These are phyloP conservation scores for Theretra japonica DNA, from an alignment of 2,888 invertebrate genomes.

Conservation along the genomic window DNA sequence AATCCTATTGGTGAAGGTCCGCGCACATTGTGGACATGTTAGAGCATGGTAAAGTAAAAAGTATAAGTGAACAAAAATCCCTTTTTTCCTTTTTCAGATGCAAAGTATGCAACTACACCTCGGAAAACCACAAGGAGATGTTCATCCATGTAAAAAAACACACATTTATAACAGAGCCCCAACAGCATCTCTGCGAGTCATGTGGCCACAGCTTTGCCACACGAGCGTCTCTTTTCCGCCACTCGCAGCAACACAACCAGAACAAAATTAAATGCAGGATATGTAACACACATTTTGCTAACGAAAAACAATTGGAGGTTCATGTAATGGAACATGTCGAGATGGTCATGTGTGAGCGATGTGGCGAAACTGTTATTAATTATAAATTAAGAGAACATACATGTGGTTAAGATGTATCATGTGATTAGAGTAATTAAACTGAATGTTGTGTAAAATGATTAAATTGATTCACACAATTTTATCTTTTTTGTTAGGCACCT, in stretches of 20 bases:
- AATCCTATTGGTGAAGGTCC: too few species aligned
- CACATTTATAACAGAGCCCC: constrained; percentile 57
- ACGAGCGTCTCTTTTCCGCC: constrained; percentile 61
- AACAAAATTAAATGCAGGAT: constrained; percentile 55
- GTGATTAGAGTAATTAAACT: background rate
- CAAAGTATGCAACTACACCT: constrained; percentile 85
- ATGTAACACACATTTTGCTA: constrained; percentile 57
- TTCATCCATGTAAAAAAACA: constrained; percentile 85
- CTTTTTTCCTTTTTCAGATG: constrained; percentile 68
- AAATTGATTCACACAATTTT: too few species aligned
- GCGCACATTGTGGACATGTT: too few species aligned
- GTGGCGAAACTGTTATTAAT: constrained; percentile 64
- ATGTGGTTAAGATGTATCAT: constrained; percentile 46
- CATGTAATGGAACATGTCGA: constrained; percentile 62
- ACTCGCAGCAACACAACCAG: constrained; percentile 58
- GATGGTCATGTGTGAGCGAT: constrained; percentile 72
- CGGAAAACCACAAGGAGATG: constrained; percentile 82
- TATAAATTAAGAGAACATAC: constrained; percentile 56
- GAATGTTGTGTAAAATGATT: too few species aligned
- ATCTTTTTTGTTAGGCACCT: too few species aligned
- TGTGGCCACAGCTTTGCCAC: constrained; percentile 75
- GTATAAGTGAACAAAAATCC: background rate
- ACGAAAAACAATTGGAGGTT: constrained; percentile 52
- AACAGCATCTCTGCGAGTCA: constrained; percentile 72
- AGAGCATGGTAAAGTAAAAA: too few species aligned